phyloP scores from a whole-genome alignment of 2,113 vertebrate genomes.

The Actenoides lindsayi region DNA sequence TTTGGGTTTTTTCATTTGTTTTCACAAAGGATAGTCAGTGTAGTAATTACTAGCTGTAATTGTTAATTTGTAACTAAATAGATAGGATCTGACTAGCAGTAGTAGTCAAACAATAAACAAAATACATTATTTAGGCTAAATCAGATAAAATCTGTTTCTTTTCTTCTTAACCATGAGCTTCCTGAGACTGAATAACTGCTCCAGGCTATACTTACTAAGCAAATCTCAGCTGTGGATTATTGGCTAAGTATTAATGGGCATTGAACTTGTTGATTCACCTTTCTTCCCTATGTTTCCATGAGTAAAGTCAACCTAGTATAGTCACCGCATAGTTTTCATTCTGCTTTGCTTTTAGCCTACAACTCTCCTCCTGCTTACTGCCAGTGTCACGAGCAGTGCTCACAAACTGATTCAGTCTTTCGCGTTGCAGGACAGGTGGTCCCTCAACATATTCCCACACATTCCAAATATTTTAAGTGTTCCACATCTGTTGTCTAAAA shows the following conservation, averaged over 20 bases:
- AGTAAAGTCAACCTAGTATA: background rate
- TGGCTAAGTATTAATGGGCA: background rate
- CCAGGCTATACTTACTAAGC: background rate
- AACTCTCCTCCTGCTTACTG: background rate
- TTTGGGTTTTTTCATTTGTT: background rate
- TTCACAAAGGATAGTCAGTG: background rate
- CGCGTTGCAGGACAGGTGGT: slow-evolving; percentile 65
- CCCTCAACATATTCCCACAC: slow-evolving; percentile 51
- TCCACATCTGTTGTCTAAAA: slow-evolving; percentile 61
- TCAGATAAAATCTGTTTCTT: slow-evolving; percentile 27
- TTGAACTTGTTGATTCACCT: background rate
- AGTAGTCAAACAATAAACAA: background rate
- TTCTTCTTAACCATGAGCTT: slow-evolving; percentile 4
- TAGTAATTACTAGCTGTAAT: background rate
- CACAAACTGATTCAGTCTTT: background rate
- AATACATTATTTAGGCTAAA: slow-evolving; percentile 18
- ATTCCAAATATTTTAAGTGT: slow-evolving; percentile 57
- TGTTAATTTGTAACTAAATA: slow-evolving; percentile 36
- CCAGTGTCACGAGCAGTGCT: background rate
- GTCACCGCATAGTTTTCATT: background rate
- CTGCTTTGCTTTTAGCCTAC: background rate
- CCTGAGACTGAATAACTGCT: background rate
- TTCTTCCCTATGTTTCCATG: background rate
- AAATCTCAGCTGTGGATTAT: background rate
- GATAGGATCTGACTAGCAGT: slow-evolving; percentile 2